Evolutionary conservation across 2,113 vertebrate genomes (phyloP), one percentile per base, ranked within the genome.

Genomic region (Leucosticte australis): DNA sequence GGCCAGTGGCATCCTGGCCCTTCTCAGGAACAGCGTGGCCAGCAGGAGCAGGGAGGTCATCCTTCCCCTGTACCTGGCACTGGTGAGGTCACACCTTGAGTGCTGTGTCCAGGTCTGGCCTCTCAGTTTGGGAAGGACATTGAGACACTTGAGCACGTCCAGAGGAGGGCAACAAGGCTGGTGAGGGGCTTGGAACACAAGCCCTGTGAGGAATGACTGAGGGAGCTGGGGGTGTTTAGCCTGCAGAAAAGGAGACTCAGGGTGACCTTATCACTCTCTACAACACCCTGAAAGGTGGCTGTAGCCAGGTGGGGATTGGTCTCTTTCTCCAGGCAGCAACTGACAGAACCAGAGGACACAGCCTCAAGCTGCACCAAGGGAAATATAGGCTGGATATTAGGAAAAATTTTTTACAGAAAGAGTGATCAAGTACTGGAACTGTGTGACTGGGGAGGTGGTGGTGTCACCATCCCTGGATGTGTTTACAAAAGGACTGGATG

Each of bases 91-190:
- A 3, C 53, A 46, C 41, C 53, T 28, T 1, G 10, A 74, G 24
- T 57, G 31, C 41, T 46, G 53, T 28, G 33, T 7, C 53, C 53
- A 46, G 53, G 1, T 57, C 31, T 74, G 71, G 17, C 1, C 31
- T 39, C 71, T 35, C 70, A 74, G 70, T 35, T 57, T 9, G 6
- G 41, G 70, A 57, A 57, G 31, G 53, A 56, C 3, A 0, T 7
- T n/a, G 53, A 28, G 53, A 74, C 0, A 0, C 31, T 74, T 2
- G 41, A 44, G 18, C 2, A 0, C 0, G 0, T 57, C 53, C 52
- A 44, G 53, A 44, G 53, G 24, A n/a, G n/a, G n/a, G n/a, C 13
- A 74, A 30, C 4, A 0, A 75, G 42, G 55, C 41, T 46, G 71
- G 33, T 2, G 71, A 59, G 33, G 24, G 24, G 24, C 41, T 74